Base-by-base conservation (phyloP, 2,888 invertebrate genomes). In the Nipponacmea schrenckii region DNA sequence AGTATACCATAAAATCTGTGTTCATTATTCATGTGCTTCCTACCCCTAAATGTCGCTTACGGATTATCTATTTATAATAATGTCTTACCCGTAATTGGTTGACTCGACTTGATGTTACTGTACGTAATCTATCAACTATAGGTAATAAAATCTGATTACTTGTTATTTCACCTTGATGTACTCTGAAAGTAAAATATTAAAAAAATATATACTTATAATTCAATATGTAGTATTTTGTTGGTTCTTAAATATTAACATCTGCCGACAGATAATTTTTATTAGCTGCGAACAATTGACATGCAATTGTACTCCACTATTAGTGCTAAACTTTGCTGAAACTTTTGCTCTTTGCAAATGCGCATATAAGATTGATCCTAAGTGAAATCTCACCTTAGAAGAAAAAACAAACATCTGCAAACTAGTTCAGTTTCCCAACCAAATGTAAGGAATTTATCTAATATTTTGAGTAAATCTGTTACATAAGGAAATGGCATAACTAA, bases 401-500 rank as follows among this genome's bases (percentile, higher is more conserved):
- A 96, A 77, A 95, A 89, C 2, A 94, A 91, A 56, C 95, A 92
- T 79, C 94, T 93, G 74, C 93, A 92, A 71, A 94, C 90, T 69
- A 96, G 89, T 90, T 98, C 97, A 0, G 92, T 91, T 72, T 91
- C 90, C 87, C 94, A 93, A 46, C 93, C 92, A 74, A 92, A 91
- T 64, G 91, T 90, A 14, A 96, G 90, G 70, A 97, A 90, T 8
- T 90, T 86, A 0, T 94, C 93, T 74, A 97, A 89, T 83, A 93
- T 90, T 72, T 92, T 91, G 0, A 98, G 90, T 66, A 98, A 90
- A 68, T 94, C 93, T 83, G 94, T 93, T 1, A 95, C 95, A 68
- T 93, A 92, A 67, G 93, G 91, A 86, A 96, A 95, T 1, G 97
- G 96, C 63, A 98, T 89, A 15, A 97, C 90, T 0, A 97, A 90